A percentile compares a stretch with the other conserved stretches of the same genome.
These are phyloP conservation scores for Balanococcus diminutus DNA, from an alignment of 2,888 invertebrate genomes.

Conservation along the genomic window DNA sequence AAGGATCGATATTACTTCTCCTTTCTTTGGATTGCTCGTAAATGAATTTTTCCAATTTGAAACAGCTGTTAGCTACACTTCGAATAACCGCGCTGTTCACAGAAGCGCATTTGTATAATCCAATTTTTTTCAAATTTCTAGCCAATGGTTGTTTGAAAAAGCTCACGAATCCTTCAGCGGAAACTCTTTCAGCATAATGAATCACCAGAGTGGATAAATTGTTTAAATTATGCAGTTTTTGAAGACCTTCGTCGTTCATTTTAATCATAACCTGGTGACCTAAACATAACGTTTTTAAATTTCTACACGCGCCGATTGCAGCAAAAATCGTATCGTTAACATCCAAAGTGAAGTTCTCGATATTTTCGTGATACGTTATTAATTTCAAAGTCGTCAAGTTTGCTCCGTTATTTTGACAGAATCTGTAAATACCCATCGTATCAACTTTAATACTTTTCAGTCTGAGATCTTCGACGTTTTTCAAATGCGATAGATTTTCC, in stretches of 20 bases:
- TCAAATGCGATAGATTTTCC: slow-evolving; percentile 20
- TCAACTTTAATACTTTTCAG: slow-evolving; percentile 41
- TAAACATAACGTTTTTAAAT: slow-evolving; percentile 34
- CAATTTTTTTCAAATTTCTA: slow-evolving; percentile 16
- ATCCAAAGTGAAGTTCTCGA: background rate
- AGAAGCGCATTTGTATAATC: slow-evolving; percentile 6
- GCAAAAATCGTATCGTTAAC: slow-evolving; percentile 26
- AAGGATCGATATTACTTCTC: slow-evolving; percentile 6
- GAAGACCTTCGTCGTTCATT: slow-evolving; percentile 28
- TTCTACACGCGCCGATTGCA: slow-evolving; percentile 32
- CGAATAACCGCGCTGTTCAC: slow-evolving; percentile 32
- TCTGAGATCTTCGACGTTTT: slow-evolving; percentile 40
- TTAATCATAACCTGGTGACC: slow-evolving; percentile 15
- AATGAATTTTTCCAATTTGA: slow-evolving; percentile 31
- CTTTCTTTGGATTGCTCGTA: slow-evolving; percentile 39
- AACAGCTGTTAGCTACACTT: background rate
- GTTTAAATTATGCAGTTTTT: background rate
- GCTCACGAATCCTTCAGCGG: background rate
- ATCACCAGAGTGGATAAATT: slow-evolving; percentile 39
- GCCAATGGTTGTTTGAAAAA: slow-evolving; percentile 32
- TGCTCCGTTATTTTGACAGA: slow-evolving; percentile 24
- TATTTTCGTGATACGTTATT: background rate
- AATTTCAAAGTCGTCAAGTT: slow-evolving; percentile 43
- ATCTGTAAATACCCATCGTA: slow-evolving; percentile 11
- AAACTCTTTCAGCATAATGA: background rate